Conservation (phyloP, 2,113 vertebrate genomes). For the Xiphorhynchus elegans region DNA sequence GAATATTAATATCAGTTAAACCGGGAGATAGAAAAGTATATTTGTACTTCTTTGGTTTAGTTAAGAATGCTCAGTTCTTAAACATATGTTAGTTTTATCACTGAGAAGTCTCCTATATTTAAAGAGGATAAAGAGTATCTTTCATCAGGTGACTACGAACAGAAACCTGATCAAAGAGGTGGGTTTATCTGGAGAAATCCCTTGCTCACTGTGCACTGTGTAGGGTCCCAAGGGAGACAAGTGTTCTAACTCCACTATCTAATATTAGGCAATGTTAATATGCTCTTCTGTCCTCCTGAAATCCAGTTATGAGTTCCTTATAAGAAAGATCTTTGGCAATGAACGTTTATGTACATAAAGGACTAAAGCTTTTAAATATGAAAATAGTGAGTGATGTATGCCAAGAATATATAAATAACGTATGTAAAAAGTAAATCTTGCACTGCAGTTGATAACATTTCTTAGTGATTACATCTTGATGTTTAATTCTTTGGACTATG, state of each 20-base stretch:
- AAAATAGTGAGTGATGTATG: background rate
- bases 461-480: accelerated
- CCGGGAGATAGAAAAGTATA: background rate
- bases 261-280: background rate
- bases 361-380: background rate
- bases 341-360: accelerated
- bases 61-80: background rate
- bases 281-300: background rate
- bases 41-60: background rate
- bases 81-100: background rate
- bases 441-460: background rate
- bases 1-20: background rate
- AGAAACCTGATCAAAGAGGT: background rate
- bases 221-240: background rate
- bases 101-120: background rate
- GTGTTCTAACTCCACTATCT: too few relatives aligned
- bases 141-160: background rate
- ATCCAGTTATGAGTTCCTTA: background rate
- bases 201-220: background rate
- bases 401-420: background rate
- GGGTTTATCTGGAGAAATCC: background rate
- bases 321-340: background rate
- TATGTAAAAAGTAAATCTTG: background rate
- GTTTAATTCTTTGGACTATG: background rate
- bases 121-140: background rate